These are phyloP conservation scores for Drosophila takahashii DNA, from an alignment of 1,140 invertebrate genomes.

Conservation along the genomic window DNA sequence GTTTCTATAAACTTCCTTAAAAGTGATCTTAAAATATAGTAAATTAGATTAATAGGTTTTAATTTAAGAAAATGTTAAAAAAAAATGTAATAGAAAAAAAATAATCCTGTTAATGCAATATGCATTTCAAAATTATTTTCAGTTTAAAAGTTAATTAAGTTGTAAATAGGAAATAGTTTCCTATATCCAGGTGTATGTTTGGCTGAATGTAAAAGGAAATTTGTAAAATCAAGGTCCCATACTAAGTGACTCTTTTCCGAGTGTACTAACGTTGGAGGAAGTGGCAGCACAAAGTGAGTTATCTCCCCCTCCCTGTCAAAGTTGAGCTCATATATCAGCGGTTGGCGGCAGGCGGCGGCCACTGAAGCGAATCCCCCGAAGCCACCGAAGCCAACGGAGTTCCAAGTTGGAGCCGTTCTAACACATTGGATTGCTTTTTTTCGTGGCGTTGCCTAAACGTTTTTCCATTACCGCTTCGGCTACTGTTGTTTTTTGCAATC, in stretches of 20 bases:
- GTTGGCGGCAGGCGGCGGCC: conserved; percentile 55
- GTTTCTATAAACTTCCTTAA: too few relatives aligned
- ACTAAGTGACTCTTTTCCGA: not conserved
- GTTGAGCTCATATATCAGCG: conserved; percentile 71
- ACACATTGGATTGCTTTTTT: conserved; percentile 53
- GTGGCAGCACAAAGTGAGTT: conserved; percentile 71
- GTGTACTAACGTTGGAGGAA: conserved; percentile 18
- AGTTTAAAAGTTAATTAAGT: too few relatives aligned
- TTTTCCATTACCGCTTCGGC: conserved; percentile 50
- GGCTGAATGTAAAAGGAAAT: not conserved
- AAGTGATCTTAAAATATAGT: too few relatives aligned
- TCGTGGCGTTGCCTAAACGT: conserved; percentile 51
- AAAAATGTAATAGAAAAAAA: too few relatives aligned
- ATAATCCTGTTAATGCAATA: too few relatives aligned
- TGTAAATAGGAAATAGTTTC: too few relatives aligned
- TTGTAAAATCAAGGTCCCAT: not conserved
- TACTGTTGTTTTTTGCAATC: conserved; percentile 73
- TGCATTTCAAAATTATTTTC: too few relatives aligned
- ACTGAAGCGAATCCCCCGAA: conserved; percentile 59
- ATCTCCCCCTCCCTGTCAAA: conserved; percentile 41
- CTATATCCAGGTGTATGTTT: too few relatives aligned
- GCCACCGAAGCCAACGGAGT: conserved; percentile 6
- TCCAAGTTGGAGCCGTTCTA: conserved; percentile 65
- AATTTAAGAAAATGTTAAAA: too few relatives aligned
- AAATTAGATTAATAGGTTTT: too few relatives aligned